These are phyloP conservation scores for Cabera pusaria DNA, from an alignment of 2,888 invertebrate genomes.

Conservation along the genomic window DNA sequence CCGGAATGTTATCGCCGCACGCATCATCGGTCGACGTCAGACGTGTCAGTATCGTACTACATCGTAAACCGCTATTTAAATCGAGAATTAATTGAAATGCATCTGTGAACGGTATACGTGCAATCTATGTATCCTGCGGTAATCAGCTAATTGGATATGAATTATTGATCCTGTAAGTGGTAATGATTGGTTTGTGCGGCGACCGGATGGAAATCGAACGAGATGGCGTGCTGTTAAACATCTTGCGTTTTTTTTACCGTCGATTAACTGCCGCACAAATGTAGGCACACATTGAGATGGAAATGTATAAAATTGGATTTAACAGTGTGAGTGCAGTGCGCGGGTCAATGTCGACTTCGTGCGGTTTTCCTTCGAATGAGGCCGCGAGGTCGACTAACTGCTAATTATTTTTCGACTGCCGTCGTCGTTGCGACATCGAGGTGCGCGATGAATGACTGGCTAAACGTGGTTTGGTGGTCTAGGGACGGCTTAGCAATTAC, in stretches of 20 bases:
- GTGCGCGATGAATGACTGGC: conserved; percentile 56
- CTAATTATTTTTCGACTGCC: conserved; percentile 74
- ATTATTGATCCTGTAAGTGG: conserved; percentile 62
- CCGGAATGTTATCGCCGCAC: conserved; percentile 77
- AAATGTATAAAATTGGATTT: conserved; percentile 28
- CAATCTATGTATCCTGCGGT: conserved; percentile 53
- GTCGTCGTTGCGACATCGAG: conserved; percentile 59
- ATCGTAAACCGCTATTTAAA: conserved; percentile 70
- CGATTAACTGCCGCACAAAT: conserved; percentile 34
- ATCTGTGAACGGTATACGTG: conserved; percentile 42
- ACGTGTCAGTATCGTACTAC: conserved; percentile 64
- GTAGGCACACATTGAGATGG: conserved; percentile 35
- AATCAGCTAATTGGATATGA: conserved; percentile 71
- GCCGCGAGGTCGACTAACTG: conserved; percentile 66
- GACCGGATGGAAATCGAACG: conserved; percentile 45
- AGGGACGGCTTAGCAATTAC: conserved; percentile 51
- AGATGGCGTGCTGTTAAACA: conserved; percentile 39
- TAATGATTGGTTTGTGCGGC: conserved; percentile 52
- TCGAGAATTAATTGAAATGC: conserved; percentile 61
- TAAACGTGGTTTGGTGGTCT: conserved; percentile 59
- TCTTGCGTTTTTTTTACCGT: conserved; percentile 41
- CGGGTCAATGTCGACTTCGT: conserved; percentile 68
- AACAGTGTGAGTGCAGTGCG: conserved; percentile 16
- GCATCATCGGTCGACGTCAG: conserved; percentile 67
- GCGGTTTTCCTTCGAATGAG: conserved; percentile 63